Percentiles rank a stretch among this genome's conserved stretches.
phyloP scores from a whole-genome alignment of 2,888 invertebrate species.

The Oscheius sp. region DNA sequence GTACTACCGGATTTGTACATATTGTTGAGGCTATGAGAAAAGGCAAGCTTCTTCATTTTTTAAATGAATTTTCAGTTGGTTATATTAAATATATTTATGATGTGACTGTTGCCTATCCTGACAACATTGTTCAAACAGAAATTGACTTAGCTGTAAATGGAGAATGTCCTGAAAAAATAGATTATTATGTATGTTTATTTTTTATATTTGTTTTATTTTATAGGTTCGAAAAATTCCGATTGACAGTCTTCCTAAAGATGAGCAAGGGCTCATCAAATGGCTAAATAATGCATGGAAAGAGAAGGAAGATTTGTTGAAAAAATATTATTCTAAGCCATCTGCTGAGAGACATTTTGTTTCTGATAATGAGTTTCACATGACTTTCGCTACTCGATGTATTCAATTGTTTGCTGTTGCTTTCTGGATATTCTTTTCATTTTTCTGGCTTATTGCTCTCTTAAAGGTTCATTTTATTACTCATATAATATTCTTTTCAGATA shows the following conservation, averaged over 20 bases:
- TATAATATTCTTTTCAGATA: constrained; percentile 26
- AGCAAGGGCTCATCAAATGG: constrained; percentile 69
- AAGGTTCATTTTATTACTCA: constrained; percentile 25
- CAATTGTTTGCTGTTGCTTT: constrained; percentile 48
- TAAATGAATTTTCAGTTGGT: too few species aligned
- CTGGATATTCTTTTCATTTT: constrained; percentile 60
- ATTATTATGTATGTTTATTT: constrained; percentile 77
- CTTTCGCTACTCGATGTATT: constrained; percentile 1
- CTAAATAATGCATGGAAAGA: constrained; percentile 70
- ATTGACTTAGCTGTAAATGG: constrained; percentile 78
- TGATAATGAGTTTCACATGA: constrained; percentile 21
- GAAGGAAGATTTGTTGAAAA: constrained; percentile 71
- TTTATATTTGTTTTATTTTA: constrained; percentile 6
- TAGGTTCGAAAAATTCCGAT: constrained; percentile 56
- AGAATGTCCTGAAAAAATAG: constrained; percentile 80
- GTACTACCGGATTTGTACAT: constrained; percentile 81
- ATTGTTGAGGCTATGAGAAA: constrained; percentile 74
- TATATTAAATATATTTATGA: constrained; percentile 83
- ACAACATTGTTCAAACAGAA: constrained; percentile 81
- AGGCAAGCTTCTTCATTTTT: too few species aligned
- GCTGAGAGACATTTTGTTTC: constrained; percentile 38
- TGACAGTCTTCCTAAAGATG: constrained; percentile 64
- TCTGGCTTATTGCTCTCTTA: constrained; percentile 57
- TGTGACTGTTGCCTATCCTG: constrained; percentile 83
- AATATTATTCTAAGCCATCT: constrained; percentile 41